Percentiles rank a stretch among this genome's conserved stretches.
Evolutionary conservation across 2,113 vertebrate genomes (phyloP).

Genomic region (Apteryx owenii): DNA sequence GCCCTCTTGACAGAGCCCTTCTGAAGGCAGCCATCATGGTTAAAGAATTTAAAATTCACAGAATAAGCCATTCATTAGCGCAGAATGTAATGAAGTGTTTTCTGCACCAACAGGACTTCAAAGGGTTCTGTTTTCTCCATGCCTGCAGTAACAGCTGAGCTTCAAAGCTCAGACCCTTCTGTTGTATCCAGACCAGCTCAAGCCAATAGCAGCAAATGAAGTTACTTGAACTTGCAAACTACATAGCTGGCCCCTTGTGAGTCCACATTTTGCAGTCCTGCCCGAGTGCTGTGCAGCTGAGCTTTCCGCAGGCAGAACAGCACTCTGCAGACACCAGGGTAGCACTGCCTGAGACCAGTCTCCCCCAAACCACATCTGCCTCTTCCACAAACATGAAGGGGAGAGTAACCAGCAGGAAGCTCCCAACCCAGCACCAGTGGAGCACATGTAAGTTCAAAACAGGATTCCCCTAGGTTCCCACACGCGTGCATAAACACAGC

Average conservation of each 20-base stretch:
- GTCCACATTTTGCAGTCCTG: background rate
- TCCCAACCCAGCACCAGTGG: background rate
- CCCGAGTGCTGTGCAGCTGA: background rate
- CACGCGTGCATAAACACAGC: too few relatives aligned
- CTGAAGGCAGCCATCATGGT: background rate
- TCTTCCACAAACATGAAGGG: too few relatives aligned
- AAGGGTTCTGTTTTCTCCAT: background rate
- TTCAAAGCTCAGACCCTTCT: background rate
- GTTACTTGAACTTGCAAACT: background rate
- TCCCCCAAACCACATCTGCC: background rate
- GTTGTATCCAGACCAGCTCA: background rate
- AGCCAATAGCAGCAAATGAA: background rate
- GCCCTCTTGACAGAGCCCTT: background rate
- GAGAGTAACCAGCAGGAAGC: too few relatives aligned
- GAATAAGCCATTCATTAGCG: background rate
- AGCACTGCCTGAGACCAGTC: background rate
- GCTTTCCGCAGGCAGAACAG: background rate
- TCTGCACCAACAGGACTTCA: background rate
- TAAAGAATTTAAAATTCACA: background rate
- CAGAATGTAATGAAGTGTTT: background rate
- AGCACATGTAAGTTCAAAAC: too few relatives aligned
- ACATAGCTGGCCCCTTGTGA: background rate
- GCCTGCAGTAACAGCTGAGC: background rate
- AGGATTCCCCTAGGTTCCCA: background rate
- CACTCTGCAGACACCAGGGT: background rate